Percentiles rank a stretch among this genome's conserved stretches.
These are phyloP conservation scores for Ictalurus punctatus DNA, from an alignment of 2,113 vertebrate genomes.

Conservation along the genomic window DNA sequence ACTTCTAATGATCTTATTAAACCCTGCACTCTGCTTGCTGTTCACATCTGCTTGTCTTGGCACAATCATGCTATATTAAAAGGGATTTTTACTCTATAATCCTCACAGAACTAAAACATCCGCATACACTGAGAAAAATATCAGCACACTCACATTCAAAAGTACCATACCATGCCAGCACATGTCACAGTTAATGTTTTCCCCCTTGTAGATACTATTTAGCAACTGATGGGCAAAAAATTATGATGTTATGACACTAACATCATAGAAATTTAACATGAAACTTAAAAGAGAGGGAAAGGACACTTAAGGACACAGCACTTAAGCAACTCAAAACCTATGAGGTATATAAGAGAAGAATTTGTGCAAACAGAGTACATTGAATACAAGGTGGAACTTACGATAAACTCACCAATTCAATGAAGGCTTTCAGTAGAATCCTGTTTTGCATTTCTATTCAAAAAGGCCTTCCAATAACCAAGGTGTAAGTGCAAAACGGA, in stretches of 20 bases:
- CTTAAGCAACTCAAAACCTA: slow-evolving; percentile 64
- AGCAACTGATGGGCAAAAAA: slow-evolving; percentile 25
- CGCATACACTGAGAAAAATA: slow-evolving; percentile 30
- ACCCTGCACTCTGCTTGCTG: neutral
- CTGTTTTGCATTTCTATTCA: slow-evolving; percentile 40
- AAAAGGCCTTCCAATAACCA: slow-evolving; percentile 36
- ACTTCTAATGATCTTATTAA: slow-evolving; percentile 1
- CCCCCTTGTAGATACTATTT: slow-evolving; percentile 56
- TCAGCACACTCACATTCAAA: slow-evolving; percentile 17
- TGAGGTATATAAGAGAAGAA: slow-evolving; percentile 71
- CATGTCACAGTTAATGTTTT: slow-evolving; percentile 50
- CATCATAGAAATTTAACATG: slow-evolving; percentile 56
- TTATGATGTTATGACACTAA: slow-evolving; percentile 39
- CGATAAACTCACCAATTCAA: slow-evolving; percentile 29
- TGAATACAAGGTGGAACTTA: slow-evolving; percentile 41
- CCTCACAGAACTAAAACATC: slow-evolving; percentile 17
- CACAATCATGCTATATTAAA: neutral
- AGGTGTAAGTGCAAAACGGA: slow-evolving; percentile 22
- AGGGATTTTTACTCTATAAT: slow-evolving; percentile 10
- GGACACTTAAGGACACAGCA: slow-evolving; percentile 54
- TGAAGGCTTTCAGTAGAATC: slow-evolving; percentile 51
- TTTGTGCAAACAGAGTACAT: slow-evolving; percentile 63
- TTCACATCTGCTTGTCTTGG: neutral
- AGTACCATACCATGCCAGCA: slow-evolving; percentile 22
- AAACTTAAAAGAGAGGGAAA: slow-evolving; percentile 40